These are phyloP conservation scores for Calidris pugnax DNA, from an alignment of 2,113 vertebrate genomes.

Conservation along the genomic window DNA sequence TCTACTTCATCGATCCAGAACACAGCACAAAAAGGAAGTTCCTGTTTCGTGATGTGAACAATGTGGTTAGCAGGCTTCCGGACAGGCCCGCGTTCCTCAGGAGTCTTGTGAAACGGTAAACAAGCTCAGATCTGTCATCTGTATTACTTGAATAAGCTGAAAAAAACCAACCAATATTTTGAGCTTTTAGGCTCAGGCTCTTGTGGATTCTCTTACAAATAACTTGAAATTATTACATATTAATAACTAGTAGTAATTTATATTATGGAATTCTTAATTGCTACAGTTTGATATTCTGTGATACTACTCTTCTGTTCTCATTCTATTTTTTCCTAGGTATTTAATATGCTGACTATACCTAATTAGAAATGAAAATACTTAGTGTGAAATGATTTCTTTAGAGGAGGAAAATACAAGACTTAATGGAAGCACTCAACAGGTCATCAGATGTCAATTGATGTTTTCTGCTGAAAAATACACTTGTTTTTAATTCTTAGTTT, in stretches of 20 bases:
- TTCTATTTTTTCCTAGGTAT: neutral
- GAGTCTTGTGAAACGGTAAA: neutral
- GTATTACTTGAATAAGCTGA: neutral
- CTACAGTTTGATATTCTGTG: neutral
- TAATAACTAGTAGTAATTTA: neutral
- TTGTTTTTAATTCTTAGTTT: neutral
- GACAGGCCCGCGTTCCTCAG: accelerated
- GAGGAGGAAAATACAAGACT: neutral
- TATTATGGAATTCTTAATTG: neutral
- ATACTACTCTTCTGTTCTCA: neutral
- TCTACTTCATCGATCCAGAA: neutral
- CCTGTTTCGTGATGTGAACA: neutral
- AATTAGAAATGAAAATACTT: neutral
- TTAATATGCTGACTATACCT: neutral
- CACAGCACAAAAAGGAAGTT: neutral
- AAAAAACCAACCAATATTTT: neutral
- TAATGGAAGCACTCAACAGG: neutral
- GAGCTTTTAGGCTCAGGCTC: neutral
- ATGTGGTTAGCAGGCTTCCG: slow-evolving; percentile 12
- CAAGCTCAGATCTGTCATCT: neutral
- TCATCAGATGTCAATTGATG: neutral
- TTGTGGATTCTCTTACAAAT: neutral
- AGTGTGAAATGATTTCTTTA: neutral
- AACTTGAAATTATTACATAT: neutral
- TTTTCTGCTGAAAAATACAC: neutral